A percentile compares a stretch with the other conserved stretches of the same genome.
phyloP scores from a whole-genome alignment of 2,888 invertebrate species.

The Thera obeliscata region DNA sequence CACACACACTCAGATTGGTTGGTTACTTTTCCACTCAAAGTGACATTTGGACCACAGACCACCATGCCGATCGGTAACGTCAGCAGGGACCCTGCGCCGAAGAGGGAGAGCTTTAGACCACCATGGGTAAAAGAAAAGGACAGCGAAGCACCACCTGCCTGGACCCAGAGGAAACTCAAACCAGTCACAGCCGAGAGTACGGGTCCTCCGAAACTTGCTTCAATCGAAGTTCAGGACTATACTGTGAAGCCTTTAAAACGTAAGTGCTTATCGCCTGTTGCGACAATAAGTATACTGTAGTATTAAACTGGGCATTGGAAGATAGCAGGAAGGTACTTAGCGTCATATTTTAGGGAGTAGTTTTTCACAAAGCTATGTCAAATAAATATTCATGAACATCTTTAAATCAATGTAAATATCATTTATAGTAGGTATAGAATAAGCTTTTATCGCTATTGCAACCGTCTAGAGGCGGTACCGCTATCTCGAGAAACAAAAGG shows the following conservation, averaged over 20 bases:
- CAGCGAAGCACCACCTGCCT: conserved; percentile 85
- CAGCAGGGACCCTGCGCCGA: conserved; percentile 80
- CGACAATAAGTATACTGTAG: too few relatives aligned
- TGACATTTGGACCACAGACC: conserved; percentile 46
- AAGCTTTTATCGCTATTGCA: neutral
- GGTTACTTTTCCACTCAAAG: neutral
- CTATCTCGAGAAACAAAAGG: neutral
- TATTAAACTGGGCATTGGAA: too few relatives aligned
- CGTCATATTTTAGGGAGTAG: neutral
- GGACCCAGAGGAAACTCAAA: conserved; percentile 84
- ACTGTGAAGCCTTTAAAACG: conserved; percentile 68
- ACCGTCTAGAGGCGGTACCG: neutral
- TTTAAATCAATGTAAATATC: neutral
- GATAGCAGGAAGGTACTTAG: neutral
- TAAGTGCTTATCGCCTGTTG: conserved; percentile 49
- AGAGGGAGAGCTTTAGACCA: conserved; percentile 88
- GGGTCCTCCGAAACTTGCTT: conserved; percentile 40
- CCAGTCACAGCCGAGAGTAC: conserved; percentile 67
- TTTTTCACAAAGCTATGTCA: neutral
- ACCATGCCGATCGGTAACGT: conserved; percentile 78
- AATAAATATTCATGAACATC: neutral
- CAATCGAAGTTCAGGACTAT: conserved; percentile 46
- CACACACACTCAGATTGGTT: neutral
- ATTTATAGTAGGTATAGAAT: too few relatives aligned
- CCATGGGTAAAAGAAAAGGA: conserved; percentile 90